A percentile compares a stretch with the other conserved stretches of the same genome.
These are phyloP conservation scores for Lasioglossum leucozonium DNA, from an alignment of 2,888 invertebrate genomes.

Conservation along the genomic window DNA sequence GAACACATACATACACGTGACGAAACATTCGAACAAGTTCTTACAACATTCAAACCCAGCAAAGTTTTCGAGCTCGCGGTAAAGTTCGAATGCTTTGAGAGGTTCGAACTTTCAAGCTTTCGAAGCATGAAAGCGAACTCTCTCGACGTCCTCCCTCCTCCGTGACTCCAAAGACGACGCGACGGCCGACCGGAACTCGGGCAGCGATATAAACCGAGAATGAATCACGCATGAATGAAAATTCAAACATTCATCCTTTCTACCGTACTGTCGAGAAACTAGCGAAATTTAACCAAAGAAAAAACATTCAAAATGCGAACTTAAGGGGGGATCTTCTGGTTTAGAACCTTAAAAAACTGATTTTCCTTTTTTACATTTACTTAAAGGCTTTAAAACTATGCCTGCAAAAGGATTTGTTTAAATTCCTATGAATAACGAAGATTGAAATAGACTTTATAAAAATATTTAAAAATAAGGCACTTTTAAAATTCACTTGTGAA, in stretches of 20 bases:
- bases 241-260: neutral
- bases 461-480: no score
- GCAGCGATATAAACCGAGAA: slow-evolving; percentile 8
- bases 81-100: slow-evolving; percentile 10
- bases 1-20: neutral
- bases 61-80: neutral
- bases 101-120: slow-evolving; percentile 9
- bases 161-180: neutral
- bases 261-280: neutral
- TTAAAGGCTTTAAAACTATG: neutral
- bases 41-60: neutral
- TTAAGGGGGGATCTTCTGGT: neutral
- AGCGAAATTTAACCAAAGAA: neutral
- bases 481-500: no score
- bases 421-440: no score
- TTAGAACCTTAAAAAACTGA: neutral
- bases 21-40: neutral
- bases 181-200: neutral
- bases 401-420: no score
- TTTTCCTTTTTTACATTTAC: neutral
- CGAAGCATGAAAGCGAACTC: neutral
- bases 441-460: no score
- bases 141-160: neutral
- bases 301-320: neutral
- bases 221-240: slow-evolving; percentile 10